Evolutionary conservation across 2,797 vertebrate genomes (phyloP), one percentile per base, ranked within the genome.

Genomic region (Diglossa cyanea): DNA sequence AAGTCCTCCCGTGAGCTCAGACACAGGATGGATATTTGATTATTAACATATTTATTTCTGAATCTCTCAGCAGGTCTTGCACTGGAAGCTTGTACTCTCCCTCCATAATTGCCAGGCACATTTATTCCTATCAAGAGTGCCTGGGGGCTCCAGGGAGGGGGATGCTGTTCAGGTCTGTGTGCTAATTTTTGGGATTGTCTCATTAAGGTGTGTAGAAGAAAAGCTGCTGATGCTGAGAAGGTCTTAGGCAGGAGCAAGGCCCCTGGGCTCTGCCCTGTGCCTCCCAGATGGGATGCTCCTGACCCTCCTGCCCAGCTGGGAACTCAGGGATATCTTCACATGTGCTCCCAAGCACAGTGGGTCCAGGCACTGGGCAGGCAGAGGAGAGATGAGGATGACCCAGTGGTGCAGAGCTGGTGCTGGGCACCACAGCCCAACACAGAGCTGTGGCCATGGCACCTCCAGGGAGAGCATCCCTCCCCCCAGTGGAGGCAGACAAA

Each of bases 41-140:
- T 96, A 95, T 96, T 95, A 96, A 93, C 80, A 40, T 94, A 74
- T 93, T 96, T 94, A 94, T 95, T 95, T 93, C 89, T 81, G 78
- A 95, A 80, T 72, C 45, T 86, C 93, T 94, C 88, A 47, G 74
- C 89, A 83, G 79, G 83, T 90, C 88, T 90, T 65, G 76, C 76
- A 48, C 79, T 33, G 54, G 33, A 74, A 94, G 70, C 13, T 70
- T 80, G 31, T 16, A 16, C 30, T 77, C 72, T 30, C 47, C 39
- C 25, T 19, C 25, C 2, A 2, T 79, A 79, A 63, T 45, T 77
- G 48, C 72, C 16, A 6, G 37, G 58, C 57, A 39, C 18, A 10
- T 60, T 78, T 73, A 62, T 70, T 88, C 40, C 74, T 76, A 33
- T 25, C 44, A 48, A 33, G 45, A 50, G 24, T 14, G 13, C 11